Evolutionary conservation across 2,113 vertebrate species (phyloP).

Genomic region (Macaca mulatta): DNA sequence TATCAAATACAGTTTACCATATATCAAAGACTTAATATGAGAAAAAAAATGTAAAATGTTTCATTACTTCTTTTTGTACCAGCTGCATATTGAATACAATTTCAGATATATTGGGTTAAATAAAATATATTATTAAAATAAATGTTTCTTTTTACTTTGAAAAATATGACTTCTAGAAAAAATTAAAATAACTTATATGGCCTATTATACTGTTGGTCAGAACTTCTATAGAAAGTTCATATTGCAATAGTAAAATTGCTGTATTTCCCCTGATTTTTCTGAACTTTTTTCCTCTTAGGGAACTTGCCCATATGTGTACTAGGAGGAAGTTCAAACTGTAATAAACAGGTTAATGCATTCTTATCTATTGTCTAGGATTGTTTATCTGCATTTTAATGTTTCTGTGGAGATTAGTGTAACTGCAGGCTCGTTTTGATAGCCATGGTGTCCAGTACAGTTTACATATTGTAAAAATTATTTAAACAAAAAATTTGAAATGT

Average conservation of each 20-base stretch:
- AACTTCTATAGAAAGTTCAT: neutral
- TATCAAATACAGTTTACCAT: neutral
- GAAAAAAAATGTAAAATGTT: constrained; percentile 8
- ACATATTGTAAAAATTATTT: constrained; percentile 57
- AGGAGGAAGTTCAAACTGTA: constrained; percentile 46
- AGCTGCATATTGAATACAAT: neutral
- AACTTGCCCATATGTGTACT: neutral
- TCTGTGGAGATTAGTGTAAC: constrained; percentile 1
- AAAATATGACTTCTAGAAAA: neutral
- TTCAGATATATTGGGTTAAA: neutral
- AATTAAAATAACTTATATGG: neutral
- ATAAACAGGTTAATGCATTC: constrained; percentile 41
- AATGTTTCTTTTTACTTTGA: constrained; percentile 20
- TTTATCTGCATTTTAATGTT: constrained; percentile 48
- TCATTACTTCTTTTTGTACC: neutral
- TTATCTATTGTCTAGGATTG: constrained; percentile 42
- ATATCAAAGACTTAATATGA: neutral
- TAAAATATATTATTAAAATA: constrained; percentile 16
- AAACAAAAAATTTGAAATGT: constrained; percentile 33
- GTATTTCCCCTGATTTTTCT: constrained; percentile 13
- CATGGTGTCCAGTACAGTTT: constrained; percentile 36
- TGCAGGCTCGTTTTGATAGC: constrained; percentile 23
- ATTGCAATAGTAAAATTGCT: constrained; percentile 3
- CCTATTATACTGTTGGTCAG: neutral
- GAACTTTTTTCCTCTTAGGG: neutral